These are phyloP conservation scores for Deilephila elpenor DNA, from an alignment of 2,888 invertebrate species.

Conservation along the genomic window DNA sequence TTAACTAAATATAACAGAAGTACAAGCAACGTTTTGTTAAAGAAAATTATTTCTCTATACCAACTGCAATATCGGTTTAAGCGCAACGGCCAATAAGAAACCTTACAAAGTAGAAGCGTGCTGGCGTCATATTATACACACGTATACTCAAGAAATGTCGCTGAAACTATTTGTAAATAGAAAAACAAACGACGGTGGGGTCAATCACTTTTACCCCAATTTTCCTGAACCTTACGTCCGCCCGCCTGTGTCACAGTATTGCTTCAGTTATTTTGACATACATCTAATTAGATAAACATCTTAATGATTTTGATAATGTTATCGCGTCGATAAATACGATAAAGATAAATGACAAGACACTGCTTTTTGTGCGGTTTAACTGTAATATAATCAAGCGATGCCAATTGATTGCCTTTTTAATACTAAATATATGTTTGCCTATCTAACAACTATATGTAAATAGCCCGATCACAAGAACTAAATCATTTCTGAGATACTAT, in stretches of 20 bases:
- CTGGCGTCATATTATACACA: neutral
- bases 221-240: neutral
- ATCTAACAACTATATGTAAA: too few species aligned
- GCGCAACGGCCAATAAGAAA: slow-evolving; percentile 32
- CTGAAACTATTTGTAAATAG: slow-evolving; percentile 7
- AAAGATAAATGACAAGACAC: neutral
- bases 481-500: too few species aligned
- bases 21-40: slow-evolving; percentile 1
- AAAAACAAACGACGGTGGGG: slow-evolving; percentile 16
- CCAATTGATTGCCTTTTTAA: too few species aligned
- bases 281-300: slow-evolving; percentile 13
- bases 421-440: too few species aligned
- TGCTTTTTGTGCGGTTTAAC: neutral
- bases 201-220: slow-evolving; percentile 21
- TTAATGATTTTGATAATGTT: neutral
- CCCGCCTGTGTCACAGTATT: slow-evolving; percentile 4
- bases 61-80: neutral
- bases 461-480: too few species aligned
- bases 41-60: neutral
- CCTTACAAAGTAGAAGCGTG: slow-evolving; percentile 2
- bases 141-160: slow-evolving; percentile 9
- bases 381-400: too few species aligned
- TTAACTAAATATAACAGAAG: neutral
- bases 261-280: neutral
- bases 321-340: neutral